Percentiles rank a stretch among this genome's conserved stretches.
phyloP scores from a whole-genome alignment of 2,113 vertebrate species.

The Pseudorasbora parva region DNA sequence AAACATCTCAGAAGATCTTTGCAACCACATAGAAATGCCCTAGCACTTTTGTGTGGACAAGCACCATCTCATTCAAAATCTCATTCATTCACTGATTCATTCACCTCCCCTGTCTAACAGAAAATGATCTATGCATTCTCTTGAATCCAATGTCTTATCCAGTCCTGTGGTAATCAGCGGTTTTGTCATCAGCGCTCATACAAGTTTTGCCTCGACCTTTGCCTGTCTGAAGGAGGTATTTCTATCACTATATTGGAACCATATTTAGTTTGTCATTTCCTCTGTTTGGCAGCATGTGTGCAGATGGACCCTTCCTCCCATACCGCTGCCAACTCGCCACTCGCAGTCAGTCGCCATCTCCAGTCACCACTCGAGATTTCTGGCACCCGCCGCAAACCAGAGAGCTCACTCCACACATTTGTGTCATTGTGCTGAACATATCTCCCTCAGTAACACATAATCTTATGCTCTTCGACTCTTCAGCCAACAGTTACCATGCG shows the following conservation, averaged over 20 bases:
- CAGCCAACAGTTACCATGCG: slow-evolving; percentile 45
- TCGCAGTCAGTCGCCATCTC: slow-evolving; percentile 50
- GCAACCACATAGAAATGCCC: no score
- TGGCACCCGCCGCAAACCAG: slow-evolving; percentile 29
- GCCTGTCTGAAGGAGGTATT: slow-evolving; percentile 36
- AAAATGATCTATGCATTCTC: background rate
- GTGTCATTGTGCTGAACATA: slow-evolving; percentile 32
- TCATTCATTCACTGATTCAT: slow-evolving; percentile 6
- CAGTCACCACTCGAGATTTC: slow-evolving; percentile 48
- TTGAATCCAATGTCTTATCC: background rate
- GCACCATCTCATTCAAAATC: background rate
- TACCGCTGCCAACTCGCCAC: slow-evolving; percentile 50
- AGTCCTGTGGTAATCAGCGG: background rate
- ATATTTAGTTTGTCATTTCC: slow-evolving; percentile 55
- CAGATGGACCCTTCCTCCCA: slow-evolving; percentile 58
- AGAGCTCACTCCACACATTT: slow-evolving; percentile 46
- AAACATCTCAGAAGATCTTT: background rate
- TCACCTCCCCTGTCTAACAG: background rate
- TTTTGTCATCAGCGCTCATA: slow-evolving; percentile 3
- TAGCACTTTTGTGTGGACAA: background rate
- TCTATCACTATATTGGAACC: slow-evolving; percentile 47
- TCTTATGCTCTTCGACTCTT: slow-evolving; percentile 28
- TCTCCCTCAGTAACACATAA: slow-evolving; percentile 41
- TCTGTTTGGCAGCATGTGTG: slow-evolving; percentile 55
- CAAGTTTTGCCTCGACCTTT: slow-evolving; percentile 36